Base-by-base conservation (phyloP, 2,888 invertebrate species). In the Hypena proboscidalis region DNA sequence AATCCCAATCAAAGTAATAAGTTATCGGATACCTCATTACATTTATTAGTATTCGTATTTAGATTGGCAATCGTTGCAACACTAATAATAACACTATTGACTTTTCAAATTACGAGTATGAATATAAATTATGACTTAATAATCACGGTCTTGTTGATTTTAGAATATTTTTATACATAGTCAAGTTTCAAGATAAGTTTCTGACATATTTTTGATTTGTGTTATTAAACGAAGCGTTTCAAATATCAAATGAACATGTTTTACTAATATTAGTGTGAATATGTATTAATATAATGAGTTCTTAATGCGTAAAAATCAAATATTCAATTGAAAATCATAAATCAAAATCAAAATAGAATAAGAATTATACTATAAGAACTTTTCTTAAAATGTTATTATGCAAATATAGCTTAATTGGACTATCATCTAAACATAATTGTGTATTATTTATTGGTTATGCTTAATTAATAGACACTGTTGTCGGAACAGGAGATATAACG, bases 341-440 rank as follows among this genome's bases (percentile, higher is more conserved):
- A 14, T 51, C 11, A 42, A 9, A n/a, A 21, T 10, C 10, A 41
- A 35, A 19, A 42, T 20, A 19, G 8, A 31, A 21, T 25, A 17
- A 25, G 42, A 30, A 47, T 26, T 19, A 14, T 40, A 5, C 14
- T 34, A 41, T 19, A 43, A 49, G 44, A 39, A 44, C 37, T 42
- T 44, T 45, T 57, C 32, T 29, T 20, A 4, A 46, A 57, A 52
- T 52, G 31, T 27, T 54, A 51, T 26, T 29, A 60, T 55, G 39
- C 22, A 60, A 63, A 63, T 55, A 13, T 32, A 3, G 3, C 27
- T 51, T 60, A 63, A 63, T 64, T 63, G 61, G 65, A 21, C 49
- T 58, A 64, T 58, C 61, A 51, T 58, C 45, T 25, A 34, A 52
- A 46, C 33, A 30, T 61, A 65, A 61, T 52, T 53, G 44, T 51